Evolutionary conservation across 2,113 vertebrate genomes (phyloP), one percentile per base, ranked within the genome.

Genomic region (Ceyx margarethae): DNA sequence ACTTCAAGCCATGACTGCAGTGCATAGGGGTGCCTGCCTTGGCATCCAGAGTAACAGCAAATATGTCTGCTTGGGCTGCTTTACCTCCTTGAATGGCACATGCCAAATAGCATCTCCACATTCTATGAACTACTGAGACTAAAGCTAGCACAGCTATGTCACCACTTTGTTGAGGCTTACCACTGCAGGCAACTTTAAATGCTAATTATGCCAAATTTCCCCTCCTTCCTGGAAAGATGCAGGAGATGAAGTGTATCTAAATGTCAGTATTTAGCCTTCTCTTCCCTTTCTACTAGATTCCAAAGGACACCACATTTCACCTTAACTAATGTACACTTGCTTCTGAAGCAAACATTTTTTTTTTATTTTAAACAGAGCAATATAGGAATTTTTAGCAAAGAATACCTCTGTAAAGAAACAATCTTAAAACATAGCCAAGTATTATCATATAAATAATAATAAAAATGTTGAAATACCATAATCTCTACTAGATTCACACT

Each of bases 1-100:
- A 1, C 29, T 15, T 15, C 25, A 6, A 14, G 33, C 35, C 87
- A 60, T 60, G 26, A 23, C 26, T 8, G 29, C 21, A 58, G 68
- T 0, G 15, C 20, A 22, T 11, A 13, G 58, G 22, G 3, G 3
- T 4, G 16, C 40, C 20, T 28, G 40, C 4, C 2, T 4, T 17
- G 42, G 28, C 56, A 53, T 4, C 31, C 35, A 33, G 7, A 19
- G 15, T 3, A 48, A n/a, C 8, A 40, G 46, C 45, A 64, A 48
- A 26, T 33, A 37, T 3, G 14, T 5, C 3, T 2, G 29, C 26
- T 51, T 51, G 13, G 56, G 61, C 35, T 66, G 46, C 37, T 77
- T 45, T 10, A 57, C 17, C 15, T 54, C 43, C 69, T 68, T 1
- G 0, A 45, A 11, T 2, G 10, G 58, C 31, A 56, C 10, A 2